Conservation (phyloP, 2,797 vertebrate genomes). For the Taeniopygia guttata region DNA sequence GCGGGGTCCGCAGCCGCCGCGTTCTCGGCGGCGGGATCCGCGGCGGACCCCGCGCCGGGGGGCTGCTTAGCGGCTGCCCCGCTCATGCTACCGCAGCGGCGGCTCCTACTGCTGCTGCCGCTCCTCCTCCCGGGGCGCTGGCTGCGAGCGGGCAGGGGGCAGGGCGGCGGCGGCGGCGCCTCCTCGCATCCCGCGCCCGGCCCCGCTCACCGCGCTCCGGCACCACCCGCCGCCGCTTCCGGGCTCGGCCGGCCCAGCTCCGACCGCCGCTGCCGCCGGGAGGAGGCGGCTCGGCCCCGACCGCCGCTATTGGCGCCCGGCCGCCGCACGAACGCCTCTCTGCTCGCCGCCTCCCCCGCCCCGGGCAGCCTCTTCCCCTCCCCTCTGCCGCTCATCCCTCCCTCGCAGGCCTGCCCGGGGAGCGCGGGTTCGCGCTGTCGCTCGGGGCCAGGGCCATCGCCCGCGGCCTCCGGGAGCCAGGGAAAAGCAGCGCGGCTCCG, state of each 20-base stretch:
- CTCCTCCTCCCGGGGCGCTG: slow-evolving; percentile 11
- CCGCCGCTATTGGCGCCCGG: not conserved
- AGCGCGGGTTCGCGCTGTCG: not conserved
- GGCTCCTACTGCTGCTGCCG: not conserved
- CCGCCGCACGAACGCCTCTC: not conserved
- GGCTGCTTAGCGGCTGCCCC: not conserved
- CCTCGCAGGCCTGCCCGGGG: not conserved
- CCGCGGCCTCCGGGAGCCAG: not conserved
- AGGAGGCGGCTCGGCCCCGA: not conserved
- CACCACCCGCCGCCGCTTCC: slow-evolving; percentile 31
- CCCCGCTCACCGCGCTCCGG: slow-evolving; percentile 20
- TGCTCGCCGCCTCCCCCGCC: not conserved
- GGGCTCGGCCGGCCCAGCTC: not conserved
- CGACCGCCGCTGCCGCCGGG: not conserved
- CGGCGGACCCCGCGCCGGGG: not conserved
- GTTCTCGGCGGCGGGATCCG: not conserved
- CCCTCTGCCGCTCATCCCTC: not conserved
- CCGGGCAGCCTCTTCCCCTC: not conserved
- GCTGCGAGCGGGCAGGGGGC: slow-evolving; percentile 37
- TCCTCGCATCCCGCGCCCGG: slow-evolving; percentile 10
- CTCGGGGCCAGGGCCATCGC: not conserved
- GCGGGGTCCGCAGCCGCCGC: not conserved
- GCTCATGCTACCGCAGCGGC: slow-evolving; percentile 32
- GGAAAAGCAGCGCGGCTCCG: not conserved
- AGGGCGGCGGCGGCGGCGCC: slow-evolving; percentile 1